Evolutionary conservation across 2,888 invertebrate genomes (phyloP).

Genomic region (Nebria salina): DNA sequence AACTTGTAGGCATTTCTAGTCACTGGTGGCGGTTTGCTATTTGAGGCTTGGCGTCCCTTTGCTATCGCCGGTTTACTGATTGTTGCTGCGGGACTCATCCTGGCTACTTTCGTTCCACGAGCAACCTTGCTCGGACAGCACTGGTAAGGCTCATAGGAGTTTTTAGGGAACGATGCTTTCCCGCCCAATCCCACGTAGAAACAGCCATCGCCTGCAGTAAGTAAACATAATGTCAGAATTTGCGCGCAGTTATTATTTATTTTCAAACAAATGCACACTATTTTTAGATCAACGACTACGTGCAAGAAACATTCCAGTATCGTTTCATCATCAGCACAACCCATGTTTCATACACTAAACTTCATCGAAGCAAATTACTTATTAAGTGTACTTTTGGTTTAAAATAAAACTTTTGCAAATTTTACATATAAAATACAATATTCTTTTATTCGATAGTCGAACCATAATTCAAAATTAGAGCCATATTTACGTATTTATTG

Average conservation of each 20-base stretch:
- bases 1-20: slow-evolving; percentile 44
- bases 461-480: no score
- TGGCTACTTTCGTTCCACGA: slow-evolving; percentile 82
- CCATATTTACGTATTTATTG: no score
- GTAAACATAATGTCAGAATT: slow-evolving; percentile 82
- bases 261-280: slow-evolving; percentile 41
- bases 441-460: no score
- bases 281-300: slow-evolving; percentile 35
- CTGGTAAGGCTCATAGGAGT: slow-evolving; percentile 89
- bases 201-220: slow-evolving; percentile 96
- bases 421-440: no score
- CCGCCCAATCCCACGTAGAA: slow-evolving; percentile 96
- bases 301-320: slow-evolving; percentile 51
- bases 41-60: slow-evolving; percentile 50
- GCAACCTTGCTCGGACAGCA: slow-evolving; percentile 89
- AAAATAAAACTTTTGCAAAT: not conserved
- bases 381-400: not conserved
- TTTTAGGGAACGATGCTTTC: slow-evolving; percentile 78
- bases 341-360: not conserved
- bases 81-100: slow-evolving; percentile 68
- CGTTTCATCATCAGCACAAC: slow-evolving; percentile 34
- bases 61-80: slow-evolving; percentile 53
- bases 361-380: not conserved
- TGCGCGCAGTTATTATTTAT: slow-evolving; percentile 18
- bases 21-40: slow-evolving; percentile 52